Evolutionary conservation across 2,113 vertebrate species (phyloP), one percentile per base, ranked within the genome.

Genomic region (Grantiella picta): DNA sequence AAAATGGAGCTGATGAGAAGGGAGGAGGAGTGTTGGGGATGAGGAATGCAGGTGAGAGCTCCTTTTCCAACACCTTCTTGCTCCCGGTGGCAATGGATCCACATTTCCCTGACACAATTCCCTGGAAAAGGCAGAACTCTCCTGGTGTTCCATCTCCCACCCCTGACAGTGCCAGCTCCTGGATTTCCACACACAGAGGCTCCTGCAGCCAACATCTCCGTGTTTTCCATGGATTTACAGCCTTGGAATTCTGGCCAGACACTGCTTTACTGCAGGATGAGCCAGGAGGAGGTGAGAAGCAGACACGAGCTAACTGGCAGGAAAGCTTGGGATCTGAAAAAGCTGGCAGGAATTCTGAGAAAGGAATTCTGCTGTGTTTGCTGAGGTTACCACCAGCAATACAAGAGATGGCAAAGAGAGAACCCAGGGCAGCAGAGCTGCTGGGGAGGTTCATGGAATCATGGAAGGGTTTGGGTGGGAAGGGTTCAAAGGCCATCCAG

Each of bases 401-500:
- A 45, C 40, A 18, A 91, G 42, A 22, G 13, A 54, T 0, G 12
- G 35, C 6, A 69, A 50, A 17, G 27, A 66, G 28, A 89, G 38
- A 42, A 42, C 10, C 9, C 2, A 2, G 21, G 15, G n/a, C 8
- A 63, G 15, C 24, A 35, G 33, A 63, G 19, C 28, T 22, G 6
- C 42, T 6, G 11, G 22, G 64, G 33, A 44, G 23, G 7, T 17
- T 40, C 50, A 11, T 1, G 36, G 57, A 56, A 47, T 42, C 24
- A 0, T 3, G 42, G 66, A 50, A 25, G 11, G 31, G 11, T 28
- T 72, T 57, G 44, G 59, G 17, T 9, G 6, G 35, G 36, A 11
- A 71, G 9, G 19, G 45, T 11, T 35, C 1, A 31, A 50, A 65
- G 0, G 14, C 2, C 50, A 49, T 0, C 50, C 57, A 6, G 3